These are phyloP conservation scores for Procavia capensis DNA, from an alignment of 2,113 vertebrate genomes.

Conservation along the genomic window DNA sequence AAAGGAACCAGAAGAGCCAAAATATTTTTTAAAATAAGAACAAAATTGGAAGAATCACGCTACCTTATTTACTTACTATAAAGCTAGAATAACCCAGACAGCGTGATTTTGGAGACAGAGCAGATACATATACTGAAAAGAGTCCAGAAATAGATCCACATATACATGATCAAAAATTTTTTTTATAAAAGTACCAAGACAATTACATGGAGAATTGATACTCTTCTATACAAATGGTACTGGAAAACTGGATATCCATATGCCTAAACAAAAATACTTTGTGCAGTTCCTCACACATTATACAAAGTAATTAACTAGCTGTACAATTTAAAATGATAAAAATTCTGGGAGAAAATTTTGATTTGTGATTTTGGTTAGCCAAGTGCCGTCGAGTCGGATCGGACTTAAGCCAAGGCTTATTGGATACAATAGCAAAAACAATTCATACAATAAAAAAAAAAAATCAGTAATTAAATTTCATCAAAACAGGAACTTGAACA, in stretches of 20 bases:
- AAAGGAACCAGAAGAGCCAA: not conserved
- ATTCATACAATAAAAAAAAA: not conserved
- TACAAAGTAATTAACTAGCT: constrained; percentile 7
- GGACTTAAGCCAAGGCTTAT: not conserved
- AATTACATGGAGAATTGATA: not conserved
- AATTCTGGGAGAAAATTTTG: not conserved
- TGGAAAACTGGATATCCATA: not conserved
- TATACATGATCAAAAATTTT: not conserved
- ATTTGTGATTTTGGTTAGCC: not conserved
- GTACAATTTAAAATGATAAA: not conserved
- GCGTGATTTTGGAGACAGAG: no score
- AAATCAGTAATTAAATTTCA: not conserved
- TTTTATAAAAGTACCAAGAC: not conserved
- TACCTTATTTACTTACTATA: not conserved
- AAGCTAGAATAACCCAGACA: not conserved
- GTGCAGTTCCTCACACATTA: not conserved
- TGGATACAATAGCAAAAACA: not conserved
- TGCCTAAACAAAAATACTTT: not conserved
- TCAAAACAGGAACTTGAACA: not conserved
- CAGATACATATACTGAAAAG: no score
- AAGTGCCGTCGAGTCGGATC: no score
- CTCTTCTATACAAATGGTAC: not conserved
- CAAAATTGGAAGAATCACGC: not conserved
- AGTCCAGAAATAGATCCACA: no score
- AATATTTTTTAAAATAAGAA: not conserved